Percentiles rank a stretch among this genome's conserved stretches.
These are phyloP conservation scores for Myodes glareolus DNA, from an alignment of 2,113 vertebrate genomes.

Conservation along the genomic window DNA sequence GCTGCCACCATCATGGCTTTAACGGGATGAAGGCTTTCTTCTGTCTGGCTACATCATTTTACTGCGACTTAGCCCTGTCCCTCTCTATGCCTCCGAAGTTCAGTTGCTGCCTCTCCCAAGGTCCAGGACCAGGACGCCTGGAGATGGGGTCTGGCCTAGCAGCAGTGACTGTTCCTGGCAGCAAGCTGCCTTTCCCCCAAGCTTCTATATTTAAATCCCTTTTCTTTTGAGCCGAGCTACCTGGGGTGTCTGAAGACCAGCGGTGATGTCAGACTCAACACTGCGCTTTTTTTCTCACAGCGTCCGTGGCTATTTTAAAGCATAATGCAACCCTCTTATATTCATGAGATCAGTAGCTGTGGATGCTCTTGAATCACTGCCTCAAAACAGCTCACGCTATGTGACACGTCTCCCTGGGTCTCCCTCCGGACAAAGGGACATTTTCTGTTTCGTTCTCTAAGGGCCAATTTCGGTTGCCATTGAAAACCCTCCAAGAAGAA, in stretches of 20 bases:
- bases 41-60: neutral
- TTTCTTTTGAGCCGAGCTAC: constrained; percentile 33
- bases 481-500: constrained; percentile 59
- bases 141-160: neutral
- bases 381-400: neutral
- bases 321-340: neutral
- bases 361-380: neutral
- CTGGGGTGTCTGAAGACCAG: constrained; percentile 32
- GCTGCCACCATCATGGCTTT: neutral
- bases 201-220: constrained; percentile 65
- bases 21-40: neutral
- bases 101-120: neutral
- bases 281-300: neutral
- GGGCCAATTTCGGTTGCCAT: constrained; percentile 23
- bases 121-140: neutral
- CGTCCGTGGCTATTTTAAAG: constrained; percentile 1
- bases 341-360: neutral
- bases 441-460: constrained; percentile 57
- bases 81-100: fast-evolving
- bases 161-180: neutral
- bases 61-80: neutral
- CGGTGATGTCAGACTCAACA: neutral
- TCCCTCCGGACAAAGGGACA: constrained; percentile 55
- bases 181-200: neutral
- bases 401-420: neutral